A percentile compares a stretch with the other conserved stretches of the same genome.
phyloP scores from a whole-genome alignment of 2,797 vertebrate genomes.

The Lateolabrax maculatus region DNA sequence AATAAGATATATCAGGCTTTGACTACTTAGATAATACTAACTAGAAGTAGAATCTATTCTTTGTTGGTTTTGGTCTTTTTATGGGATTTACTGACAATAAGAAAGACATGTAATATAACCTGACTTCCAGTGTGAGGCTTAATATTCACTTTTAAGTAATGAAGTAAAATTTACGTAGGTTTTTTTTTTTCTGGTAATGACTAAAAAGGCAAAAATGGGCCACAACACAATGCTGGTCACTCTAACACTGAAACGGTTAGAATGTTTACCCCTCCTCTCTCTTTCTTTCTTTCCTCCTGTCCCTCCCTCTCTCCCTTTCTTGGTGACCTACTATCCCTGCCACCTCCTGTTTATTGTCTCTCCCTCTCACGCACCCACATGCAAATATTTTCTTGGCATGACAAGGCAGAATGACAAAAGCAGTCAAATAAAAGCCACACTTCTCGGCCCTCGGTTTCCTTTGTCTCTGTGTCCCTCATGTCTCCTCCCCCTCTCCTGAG shows the following conservation, averaged over 20 bases:
- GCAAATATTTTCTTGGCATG: slow-evolving; percentile 77
- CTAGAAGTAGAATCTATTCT: background rate
- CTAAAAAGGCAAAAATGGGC: background rate
- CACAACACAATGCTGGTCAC: slow-evolving; percentile 17
- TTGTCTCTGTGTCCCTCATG: slow-evolving; percentile 59
- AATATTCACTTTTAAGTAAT: background rate
- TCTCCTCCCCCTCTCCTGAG: slow-evolving; percentile 62
- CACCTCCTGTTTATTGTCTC: slow-evolving; percentile 62
- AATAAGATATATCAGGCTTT: background rate
- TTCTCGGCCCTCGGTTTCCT: slow-evolving; percentile 70
- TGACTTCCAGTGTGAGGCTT: background rate
- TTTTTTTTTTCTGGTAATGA: background rate
- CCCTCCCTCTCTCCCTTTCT: slow-evolving; percentile 38
- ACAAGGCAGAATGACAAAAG: slow-evolving; percentile 77
- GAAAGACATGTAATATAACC: background rate
- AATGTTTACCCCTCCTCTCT: slow-evolving; percentile 3
- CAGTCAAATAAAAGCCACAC: slow-evolving; percentile 80
- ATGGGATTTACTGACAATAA: background rate
- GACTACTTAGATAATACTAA: background rate
- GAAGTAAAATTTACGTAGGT: background rate
- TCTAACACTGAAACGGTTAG: slow-evolving; percentile 25
- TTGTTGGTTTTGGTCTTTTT: background rate
- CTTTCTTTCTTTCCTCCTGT: slow-evolving; percentile 28
- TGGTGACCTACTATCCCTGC: slow-evolving; percentile 62
- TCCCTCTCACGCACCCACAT: slow-evolving; percentile 57